Base-by-base conservation (phyloP, 1,140 invertebrate species). In the Matsumurasca onukii region DNA sequence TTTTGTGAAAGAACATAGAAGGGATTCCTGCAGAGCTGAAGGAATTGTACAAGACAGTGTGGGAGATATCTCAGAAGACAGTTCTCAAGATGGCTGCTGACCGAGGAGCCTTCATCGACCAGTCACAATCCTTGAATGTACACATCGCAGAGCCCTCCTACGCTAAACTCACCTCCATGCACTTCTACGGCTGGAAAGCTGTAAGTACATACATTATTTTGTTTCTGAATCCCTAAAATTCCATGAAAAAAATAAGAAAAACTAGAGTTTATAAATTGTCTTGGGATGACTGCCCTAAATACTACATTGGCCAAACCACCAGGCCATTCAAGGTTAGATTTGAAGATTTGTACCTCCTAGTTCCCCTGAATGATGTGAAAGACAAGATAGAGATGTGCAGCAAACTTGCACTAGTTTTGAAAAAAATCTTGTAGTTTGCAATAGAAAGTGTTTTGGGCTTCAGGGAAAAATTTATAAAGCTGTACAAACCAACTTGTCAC, bases 81-180 rank as follows among this genome's bases (percentile, higher is more conserved):
- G 88, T 98, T 1, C 88, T 99, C 31, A 89, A 98, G 79, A 99
- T 99, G 98, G 95, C 98, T 27, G 96, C 95, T 1, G 98, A 99
- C 80, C 85, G 98, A 72, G 97, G 94, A 3, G 95, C 97, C 3
- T 99, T 94, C 77, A 99, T 99, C 77, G 98, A 99, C 82, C 98
- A 99, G 81, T 98, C 94, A 72, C 98, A 99, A 79, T 98, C 95
- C 0, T 85, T 99, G 68, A 99, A 99, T 78, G 89, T 99, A 71
- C 95, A 99, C 77, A 94, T 99, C 64, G 95, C 93, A 9, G 89
- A 95, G 76, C 94, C 98, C 3, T 95, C 91, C 75, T 95, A 94
- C 79, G 93, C 91, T 1, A 97, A 97, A 78, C 82, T 98, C 24
- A 96, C 94, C 1, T 98, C 97, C 5, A 98, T 99, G 88, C 98